Evolutionary conservation across 2,797 vertebrate species (phyloP), one percentile per base, ranked within the genome.

Genomic region (Halcyon smyrnensis): DNA sequence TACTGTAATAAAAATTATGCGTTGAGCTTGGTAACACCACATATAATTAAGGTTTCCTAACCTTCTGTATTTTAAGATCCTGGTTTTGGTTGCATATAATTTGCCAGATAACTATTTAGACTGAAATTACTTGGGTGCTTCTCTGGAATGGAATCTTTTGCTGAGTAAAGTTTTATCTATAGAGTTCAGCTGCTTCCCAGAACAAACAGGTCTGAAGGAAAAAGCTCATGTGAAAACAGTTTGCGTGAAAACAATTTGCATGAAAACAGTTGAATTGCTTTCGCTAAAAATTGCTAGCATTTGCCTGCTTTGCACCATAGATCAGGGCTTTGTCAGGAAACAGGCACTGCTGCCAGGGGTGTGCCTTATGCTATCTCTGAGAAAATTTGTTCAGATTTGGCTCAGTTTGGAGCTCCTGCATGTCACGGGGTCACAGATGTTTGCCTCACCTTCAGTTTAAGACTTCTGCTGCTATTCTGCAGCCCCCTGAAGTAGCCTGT

Each of bases 1-100:
- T 84, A 91, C 43, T n/a, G 39, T 74, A 84, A 94, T 91, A 95
- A 95, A 96, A 95, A 95, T 80, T 63, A 60, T 1, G 15, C 53
- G 65, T 89, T 57, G 57, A 90, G 11, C 36, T 94, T 70, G 51
- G 76, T 96, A 86, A 91, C 69, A 88, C 6, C 36, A 84, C 63
- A 62, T 93, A 56, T 91, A 93, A 94, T 94, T 95, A 86, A 86
- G 69, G 36, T 94, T 96, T 89, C 85, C 69, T 82, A 93, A 90
- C 43, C 27, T 78, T 96, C 89, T 90, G 46, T 93, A 95, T 93
- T 96, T 93, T 94, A 95, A 96, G 80, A 88, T 67, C 36, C 70
- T 95, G 56, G 0, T 86, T 96, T 94, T 74, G 36, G 57, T 76
- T 91, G 36, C 74, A 57, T 95, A 41, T 87, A 88, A 95, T 95